Percentiles rank a stretch among this genome's conserved stretches.
phyloP scores from a whole-genome alignment of 2,113 vertebrate species.

The Ophiodon elongatus region DNA sequence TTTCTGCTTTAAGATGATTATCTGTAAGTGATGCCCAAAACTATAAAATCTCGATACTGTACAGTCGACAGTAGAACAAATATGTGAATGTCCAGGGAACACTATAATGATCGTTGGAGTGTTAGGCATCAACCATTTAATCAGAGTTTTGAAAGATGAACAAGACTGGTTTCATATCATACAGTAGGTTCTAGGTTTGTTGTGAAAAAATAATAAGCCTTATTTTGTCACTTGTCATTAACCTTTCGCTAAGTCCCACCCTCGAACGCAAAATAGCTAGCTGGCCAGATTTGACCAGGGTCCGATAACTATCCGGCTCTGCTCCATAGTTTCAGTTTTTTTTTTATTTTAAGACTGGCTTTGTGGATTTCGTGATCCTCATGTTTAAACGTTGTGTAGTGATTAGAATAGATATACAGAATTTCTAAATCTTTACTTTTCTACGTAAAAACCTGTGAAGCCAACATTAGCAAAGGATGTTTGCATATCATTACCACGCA shows the following conservation, averaged over 20 bases:
- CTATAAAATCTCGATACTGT: neutral
- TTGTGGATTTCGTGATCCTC: neutral
- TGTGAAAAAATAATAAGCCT: neutral
- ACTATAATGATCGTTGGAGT: neutral
- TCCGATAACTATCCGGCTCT: neutral
- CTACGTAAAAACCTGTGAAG: neutral
- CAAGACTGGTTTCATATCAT: neutral
- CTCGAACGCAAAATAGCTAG: neutral
- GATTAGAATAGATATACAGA: too few relatives aligned
- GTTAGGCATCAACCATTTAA: neutral
- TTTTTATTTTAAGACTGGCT: neutral
- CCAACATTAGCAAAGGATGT: neutral
- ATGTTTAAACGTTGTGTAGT: too few relatives aligned
- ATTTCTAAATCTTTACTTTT: neutral
- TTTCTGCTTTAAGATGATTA: constrained; percentile 1
- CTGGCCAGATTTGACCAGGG: neutral
- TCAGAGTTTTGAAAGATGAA: neutral
- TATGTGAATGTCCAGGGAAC: neutral
- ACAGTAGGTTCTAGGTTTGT: neutral
- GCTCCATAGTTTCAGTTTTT: neutral
- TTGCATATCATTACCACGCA: neutral
- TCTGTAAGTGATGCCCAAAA: neutral
- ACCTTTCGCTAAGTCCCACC: neutral
- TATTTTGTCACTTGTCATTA: neutral
- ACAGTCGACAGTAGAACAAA: neutral